A percentile compares a stretch with the other conserved stretches of the same genome.
Conservation (phyloP, 1,140 invertebrate species). For the Potamilus streckersoni region DNA sequence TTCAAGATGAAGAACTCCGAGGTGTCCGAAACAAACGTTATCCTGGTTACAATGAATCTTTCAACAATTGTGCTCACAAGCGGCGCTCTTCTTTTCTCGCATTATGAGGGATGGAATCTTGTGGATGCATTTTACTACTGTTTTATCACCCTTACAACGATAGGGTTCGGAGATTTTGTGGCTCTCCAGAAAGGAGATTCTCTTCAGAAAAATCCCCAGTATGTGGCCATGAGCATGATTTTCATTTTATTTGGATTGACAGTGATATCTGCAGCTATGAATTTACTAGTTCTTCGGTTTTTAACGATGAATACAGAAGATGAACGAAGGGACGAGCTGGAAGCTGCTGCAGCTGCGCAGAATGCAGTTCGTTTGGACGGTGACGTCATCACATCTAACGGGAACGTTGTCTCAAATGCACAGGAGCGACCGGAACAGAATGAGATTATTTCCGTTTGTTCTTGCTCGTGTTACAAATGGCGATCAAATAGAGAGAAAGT, state of each 20-base stretch:
- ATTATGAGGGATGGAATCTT: constrained; percentile 97
- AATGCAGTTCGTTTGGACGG: constrained; percentile 87
- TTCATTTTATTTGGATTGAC: constrained; percentile 99
- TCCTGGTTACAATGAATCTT: constrained; percentile 93
- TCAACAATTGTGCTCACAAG: constrained; percentile 95
- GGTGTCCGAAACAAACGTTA: constrained; percentile 97
- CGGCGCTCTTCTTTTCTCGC: constrained; percentile 94
- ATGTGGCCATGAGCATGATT: constrained; percentile 97
- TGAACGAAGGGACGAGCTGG: constrained; percentile 88
- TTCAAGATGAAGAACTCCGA: constrained; percentile 59
- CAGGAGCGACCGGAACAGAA: constrained; percentile 68
- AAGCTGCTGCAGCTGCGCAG: constrained; percentile 81
- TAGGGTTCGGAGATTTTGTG: constrained; percentile 81
- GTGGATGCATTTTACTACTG: constrained; percentile 99
- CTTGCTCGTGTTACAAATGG: constrained; percentile 80
- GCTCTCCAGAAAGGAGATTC: constrained; percentile 90
- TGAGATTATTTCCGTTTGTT: constrained; percentile 83
- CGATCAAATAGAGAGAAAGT: constrained; percentile 29
- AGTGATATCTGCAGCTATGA: constrained; percentile 99
- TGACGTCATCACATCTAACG: constrained; percentile 85
- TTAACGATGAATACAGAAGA: constrained; percentile 98
- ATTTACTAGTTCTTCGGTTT: constrained; percentile 96
- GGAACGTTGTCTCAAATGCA: constrained; percentile 68
- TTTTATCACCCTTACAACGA: constrained; percentile 98
- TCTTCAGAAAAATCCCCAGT: constrained; percentile 94